Evolutionary conservation across 1,140 invertebrate species (phyloP).

Genomic region (Polypedilum vanderplanki): DNA sequence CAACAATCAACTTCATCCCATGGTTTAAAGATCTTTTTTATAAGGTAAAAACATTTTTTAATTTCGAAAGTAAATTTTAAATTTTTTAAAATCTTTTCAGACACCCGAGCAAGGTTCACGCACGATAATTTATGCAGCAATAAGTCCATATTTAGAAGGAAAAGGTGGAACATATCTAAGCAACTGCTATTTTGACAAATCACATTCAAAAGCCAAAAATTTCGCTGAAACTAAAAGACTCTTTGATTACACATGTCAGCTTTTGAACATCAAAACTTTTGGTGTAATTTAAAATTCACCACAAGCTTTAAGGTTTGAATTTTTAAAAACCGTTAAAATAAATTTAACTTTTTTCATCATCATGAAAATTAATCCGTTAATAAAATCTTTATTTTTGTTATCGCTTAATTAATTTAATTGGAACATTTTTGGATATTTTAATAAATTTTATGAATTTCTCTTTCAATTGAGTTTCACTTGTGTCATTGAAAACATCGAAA

Average conservation of each 20-base stretch:
- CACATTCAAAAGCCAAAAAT: conserved; percentile 38
- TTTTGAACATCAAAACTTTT: conserved; percentile 46
- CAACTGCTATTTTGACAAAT: conserved; percentile 51
- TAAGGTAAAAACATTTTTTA: conserved; percentile 47
- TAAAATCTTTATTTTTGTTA: background rate
- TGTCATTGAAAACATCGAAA: too few relatives aligned
- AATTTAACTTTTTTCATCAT: background rate
- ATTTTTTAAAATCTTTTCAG: conserved; percentile 48
- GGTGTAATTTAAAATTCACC: conserved; percentile 32
- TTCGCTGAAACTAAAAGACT: conserved; percentile 42
- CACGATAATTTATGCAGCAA: conserved; percentile 62
- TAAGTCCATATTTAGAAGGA: conserved; percentile 62
- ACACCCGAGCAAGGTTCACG: conserved; percentile 67
- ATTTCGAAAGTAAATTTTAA: background rate
- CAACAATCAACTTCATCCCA: conserved; percentile 52
- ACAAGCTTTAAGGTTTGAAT: background rate
- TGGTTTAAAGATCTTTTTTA: conserved; percentile 54
- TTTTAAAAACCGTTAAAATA: background rate
- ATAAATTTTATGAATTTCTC: too few relatives aligned
- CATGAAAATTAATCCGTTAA: background rate
- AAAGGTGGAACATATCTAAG: conserved; percentile 67
- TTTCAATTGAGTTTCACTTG: too few relatives aligned
- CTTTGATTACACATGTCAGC: conserved; percentile 45
- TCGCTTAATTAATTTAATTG: conserved; percentile 10
- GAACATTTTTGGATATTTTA: background rate